Evolutionary conservation across 1,140 invertebrate genomes (phyloP).

Genomic region (Trinorchestia longiramus): DNA sequence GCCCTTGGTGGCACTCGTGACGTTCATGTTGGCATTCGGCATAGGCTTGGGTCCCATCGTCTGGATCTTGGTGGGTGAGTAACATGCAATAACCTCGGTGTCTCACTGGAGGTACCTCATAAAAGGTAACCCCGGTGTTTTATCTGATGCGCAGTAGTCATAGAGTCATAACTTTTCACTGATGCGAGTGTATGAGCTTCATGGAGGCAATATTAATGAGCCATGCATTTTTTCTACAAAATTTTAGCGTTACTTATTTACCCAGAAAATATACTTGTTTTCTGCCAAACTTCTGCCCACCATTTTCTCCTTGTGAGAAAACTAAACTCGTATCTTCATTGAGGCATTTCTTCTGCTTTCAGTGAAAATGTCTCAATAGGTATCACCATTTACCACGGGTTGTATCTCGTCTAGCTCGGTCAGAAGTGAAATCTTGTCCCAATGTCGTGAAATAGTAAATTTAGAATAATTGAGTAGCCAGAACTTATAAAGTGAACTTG

Average conservation of each 20-base stretch:
- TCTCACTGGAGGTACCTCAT: neutral
- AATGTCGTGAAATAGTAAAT: no score
- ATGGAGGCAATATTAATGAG: neutral
- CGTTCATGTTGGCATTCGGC: neutral
- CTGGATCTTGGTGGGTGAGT: neutral
- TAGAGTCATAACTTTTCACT: neutral
- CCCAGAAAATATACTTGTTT: no score
- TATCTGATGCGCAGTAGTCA: no score
- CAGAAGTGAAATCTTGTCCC: no score
- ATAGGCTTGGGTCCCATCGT: neutral
- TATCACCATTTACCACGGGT: no score
- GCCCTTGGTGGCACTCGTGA: neutral
- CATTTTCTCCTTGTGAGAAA: no score
- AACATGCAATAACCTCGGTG: neutral
- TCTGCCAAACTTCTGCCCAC: no score
- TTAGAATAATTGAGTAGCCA: neutral
- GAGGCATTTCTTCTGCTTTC: no score
- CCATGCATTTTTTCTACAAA: neutral
- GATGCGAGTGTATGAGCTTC: neutral
- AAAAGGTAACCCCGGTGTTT: neutral
- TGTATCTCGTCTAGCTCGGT: no score
- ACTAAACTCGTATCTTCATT: no score
- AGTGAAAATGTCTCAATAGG: no score
- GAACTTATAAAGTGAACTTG: neutral
- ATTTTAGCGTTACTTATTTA: neutral